A percentile compares a stretch with the other conserved stretches of the same genome.
Conservation (phyloP, 2,113 vertebrate genomes). For the Illadopsis cleaveri region DNA sequence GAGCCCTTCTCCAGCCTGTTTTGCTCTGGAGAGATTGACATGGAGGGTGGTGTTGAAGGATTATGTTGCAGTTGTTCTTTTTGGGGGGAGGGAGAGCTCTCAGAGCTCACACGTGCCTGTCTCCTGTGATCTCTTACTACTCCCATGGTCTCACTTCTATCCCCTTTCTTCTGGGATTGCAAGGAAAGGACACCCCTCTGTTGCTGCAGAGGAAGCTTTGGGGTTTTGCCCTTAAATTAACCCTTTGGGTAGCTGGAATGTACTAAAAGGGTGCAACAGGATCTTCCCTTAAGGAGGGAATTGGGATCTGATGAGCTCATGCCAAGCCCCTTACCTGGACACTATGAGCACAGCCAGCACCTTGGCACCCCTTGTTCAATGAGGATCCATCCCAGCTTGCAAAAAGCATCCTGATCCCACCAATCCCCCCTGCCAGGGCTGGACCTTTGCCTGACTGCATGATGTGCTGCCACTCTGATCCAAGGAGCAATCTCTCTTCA, state of each 20-base stretch:
- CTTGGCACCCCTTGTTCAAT: not conserved
- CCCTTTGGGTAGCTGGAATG: not conserved
- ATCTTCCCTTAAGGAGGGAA: not conserved
- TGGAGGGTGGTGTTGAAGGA: not conserved
- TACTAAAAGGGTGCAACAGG: not conserved
- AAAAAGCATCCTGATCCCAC: not conserved
- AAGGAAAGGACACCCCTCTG: not conserved
- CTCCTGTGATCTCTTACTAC: not conserved
- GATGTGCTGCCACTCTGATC: not conserved
- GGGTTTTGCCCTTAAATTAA: not conserved
- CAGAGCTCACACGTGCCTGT: not conserved
- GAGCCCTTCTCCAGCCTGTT: not conserved
- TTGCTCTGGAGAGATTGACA: not conserved
- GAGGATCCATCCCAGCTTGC: not conserved
- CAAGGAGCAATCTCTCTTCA: accelerated
- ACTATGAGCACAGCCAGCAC: not conserved
- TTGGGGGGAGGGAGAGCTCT: not conserved
- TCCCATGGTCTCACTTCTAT: not conserved
- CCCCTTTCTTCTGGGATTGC: not conserved
- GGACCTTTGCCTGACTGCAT: not conserved
- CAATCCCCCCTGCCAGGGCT: accelerated
- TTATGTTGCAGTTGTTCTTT: conserved; percentile 27
- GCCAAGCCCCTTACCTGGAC: not conserved
- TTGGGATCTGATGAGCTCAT: not conserved
- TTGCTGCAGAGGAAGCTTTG: not conserved